Conservation (phyloP, 1,140 invertebrate species). For the Drosophila orosa region DNA sequence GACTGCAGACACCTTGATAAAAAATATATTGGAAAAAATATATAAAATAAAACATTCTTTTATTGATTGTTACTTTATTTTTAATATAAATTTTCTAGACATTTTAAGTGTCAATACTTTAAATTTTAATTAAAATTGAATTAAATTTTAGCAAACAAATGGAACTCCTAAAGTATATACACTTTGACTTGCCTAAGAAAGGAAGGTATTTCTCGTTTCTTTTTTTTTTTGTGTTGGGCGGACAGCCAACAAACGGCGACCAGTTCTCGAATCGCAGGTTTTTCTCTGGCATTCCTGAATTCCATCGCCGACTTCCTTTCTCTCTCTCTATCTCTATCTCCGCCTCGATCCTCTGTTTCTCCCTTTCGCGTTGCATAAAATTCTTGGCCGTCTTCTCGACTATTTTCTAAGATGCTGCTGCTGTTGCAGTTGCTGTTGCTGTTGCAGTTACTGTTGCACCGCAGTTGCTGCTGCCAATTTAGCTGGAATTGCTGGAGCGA, state of each 20-base stretch:
- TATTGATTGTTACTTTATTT: no score
- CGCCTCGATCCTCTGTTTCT: slow-evolving; percentile 23
- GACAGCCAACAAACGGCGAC: slow-evolving; percentile 53
- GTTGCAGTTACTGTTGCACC: slow-evolving; percentile 9
- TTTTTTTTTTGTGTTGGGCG: slow-evolving; percentile 52
- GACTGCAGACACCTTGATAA: not conserved
- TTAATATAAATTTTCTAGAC: no score
- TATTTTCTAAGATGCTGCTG: slow-evolving; percentile 68
- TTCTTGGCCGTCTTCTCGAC: slow-evolving; percentile 60
- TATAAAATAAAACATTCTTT: no score
- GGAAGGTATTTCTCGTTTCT: slow-evolving; percentile 2
- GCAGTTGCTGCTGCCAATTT: slow-evolving; percentile 45
- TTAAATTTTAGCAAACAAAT: no score
- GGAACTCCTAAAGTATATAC: no score
- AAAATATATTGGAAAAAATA: no score
- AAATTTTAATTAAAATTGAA: no score
- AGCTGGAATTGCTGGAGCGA: slow-evolving; percentile 63
- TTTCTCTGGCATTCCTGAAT: slow-evolving; percentile 68
- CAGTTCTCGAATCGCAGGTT: slow-evolving; percentile 73
- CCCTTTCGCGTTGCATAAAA: slow-evolving; percentile 51
- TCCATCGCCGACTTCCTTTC: slow-evolving; percentile 38
- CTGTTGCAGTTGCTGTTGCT: slow-evolving; percentile 5
- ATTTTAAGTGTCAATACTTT: no score
- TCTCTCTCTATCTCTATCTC: slow-evolving; percentile 28
- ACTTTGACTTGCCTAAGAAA: no score